Base-by-base conservation (phyloP, 2,888 invertebrate genomes). In the Tinea trinotella region DNA sequence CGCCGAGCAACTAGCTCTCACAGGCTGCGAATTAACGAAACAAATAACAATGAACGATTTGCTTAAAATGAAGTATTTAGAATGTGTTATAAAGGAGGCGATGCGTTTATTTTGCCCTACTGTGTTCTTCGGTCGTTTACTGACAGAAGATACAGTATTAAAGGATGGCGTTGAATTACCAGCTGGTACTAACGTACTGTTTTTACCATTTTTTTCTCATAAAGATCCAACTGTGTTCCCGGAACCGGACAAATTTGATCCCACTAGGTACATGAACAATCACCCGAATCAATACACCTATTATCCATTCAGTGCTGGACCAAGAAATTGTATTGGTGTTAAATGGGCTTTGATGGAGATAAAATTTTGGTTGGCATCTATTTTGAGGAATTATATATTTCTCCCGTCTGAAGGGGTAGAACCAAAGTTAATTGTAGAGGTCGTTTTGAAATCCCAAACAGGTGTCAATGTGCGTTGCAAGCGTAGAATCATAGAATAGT, bases 21-120 rank as follows among this genome's bases (percentile, higher is more conserved):
- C 65, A 24, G 59, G 62, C 9, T 56, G 60, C 1, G 60, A 68
- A 34, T 58, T 62, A 1, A 36, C 54, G 6, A 63, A 59, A 48
- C 62, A 58, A 48, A 61, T 66, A 2, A 65, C 62, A 4, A 60
- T 57, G 46, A 57, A 62, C 17, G 65, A 70, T 24, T 56, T 70
- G 20, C 62, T 58, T 18, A 59, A 68, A 55, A 70, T 70, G 68
- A 68, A 68, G 54, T 70, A 68, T 55, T 61, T 70, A 0, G 68
- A 70, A 55, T 65, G 65, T 1, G 64, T 64, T 10, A 66, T 68
- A 15, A 69, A 69, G 54, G 69, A 69, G 55, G 65, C 63, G 44
- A 63, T 68, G 19, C 58, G 69, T 1, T 57, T 62, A 62, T 68
- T 52, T 68, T 67, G 4, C 66, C 67, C 49, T 3, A 18, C 12